Percentiles rank a stretch among this genome's conserved stretches.
Conservation (phyloP, 1,140 invertebrate genomes). For the Listronotus oregonensis region DNA sequence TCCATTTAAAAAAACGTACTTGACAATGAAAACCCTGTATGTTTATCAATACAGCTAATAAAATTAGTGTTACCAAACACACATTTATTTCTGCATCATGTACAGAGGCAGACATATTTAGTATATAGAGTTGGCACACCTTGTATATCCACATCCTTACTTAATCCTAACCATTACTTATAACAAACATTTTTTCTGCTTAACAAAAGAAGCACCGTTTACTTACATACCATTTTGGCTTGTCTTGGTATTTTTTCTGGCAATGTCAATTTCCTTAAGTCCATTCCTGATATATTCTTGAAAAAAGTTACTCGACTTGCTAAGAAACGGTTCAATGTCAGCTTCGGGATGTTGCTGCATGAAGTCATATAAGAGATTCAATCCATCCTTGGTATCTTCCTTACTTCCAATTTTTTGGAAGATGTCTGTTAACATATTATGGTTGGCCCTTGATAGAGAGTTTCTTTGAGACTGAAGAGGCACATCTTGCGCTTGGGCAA, state of each 20-base stretch:
- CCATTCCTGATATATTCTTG: slow-evolving; percentile 90
- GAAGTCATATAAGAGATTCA: slow-evolving; percentile 88
- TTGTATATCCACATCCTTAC: too few species aligned
- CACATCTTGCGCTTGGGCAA: slow-evolving; percentile 58
- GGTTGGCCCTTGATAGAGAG: slow-evolving; percentile 71
- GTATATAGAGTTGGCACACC: too few species aligned
- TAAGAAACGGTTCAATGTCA: slow-evolving; percentile 88
- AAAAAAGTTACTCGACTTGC: slow-evolving; percentile 88
- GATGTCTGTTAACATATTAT: slow-evolving; percentile 86
- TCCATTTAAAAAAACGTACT: too few species aligned
- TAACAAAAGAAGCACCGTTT: neutral
- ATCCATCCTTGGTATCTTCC: slow-evolving; percentile 84
- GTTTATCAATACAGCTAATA: too few species aligned
- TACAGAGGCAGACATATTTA: too few species aligned
- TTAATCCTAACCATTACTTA: too few species aligned
- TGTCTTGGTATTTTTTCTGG: slow-evolving; percentile 54
- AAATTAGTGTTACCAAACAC: too few species aligned
- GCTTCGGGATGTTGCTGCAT: slow-evolving; percentile 88
- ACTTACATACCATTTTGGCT: slow-evolving; percentile 26
- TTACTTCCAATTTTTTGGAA: slow-evolving; percentile 91
- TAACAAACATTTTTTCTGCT: too few species aligned
- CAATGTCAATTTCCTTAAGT: slow-evolving; percentile 77
- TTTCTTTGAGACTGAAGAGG: slow-evolving; percentile 58
- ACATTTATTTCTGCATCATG: too few species aligned
- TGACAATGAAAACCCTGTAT: too few species aligned